These are phyloP conservation scores for Terrapene triunguis DNA, from an alignment of 2,113 vertebrate species.

Conservation along the genomic window DNA sequence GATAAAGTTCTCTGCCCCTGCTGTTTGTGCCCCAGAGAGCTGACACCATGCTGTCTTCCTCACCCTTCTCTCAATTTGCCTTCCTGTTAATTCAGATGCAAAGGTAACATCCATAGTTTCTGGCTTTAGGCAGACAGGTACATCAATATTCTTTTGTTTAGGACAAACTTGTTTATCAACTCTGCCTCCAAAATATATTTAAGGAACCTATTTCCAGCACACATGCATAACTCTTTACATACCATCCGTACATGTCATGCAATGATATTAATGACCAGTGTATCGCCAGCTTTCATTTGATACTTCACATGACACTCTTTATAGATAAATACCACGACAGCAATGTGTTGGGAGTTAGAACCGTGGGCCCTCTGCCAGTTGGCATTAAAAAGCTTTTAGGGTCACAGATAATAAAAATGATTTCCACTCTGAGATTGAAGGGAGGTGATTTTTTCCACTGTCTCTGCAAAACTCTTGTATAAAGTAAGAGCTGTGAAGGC, in stretches of 20 bases:
- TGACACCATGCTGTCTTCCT: neutral
- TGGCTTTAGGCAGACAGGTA: neutral
- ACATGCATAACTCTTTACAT: neutral
- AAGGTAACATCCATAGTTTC: neutral
- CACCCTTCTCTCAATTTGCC: neutral
- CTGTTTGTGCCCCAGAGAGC: neutral
- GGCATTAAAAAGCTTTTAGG: neutral
- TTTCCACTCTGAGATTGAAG: neutral
- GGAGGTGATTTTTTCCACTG: neutral
- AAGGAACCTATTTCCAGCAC: neutral
- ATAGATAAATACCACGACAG: neutral
- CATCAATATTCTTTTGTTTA: neutral
- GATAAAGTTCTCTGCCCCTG: neutral
- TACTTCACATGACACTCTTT: neutral
- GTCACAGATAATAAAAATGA: neutral
- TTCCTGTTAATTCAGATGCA: neutral
- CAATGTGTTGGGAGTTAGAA: neutral
- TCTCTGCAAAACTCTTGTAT: neutral
- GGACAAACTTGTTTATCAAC: neutral
- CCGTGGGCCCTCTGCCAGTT: neutral
- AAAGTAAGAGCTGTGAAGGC: neutral
- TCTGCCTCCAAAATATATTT: neutral
- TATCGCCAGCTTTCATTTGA: neutral
- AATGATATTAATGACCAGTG: neutral
- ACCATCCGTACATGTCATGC: neutral